phyloP scores from a whole-genome alignment of 2,797 vertebrate genomes.

The Trematomus bernacchii region DNA sequence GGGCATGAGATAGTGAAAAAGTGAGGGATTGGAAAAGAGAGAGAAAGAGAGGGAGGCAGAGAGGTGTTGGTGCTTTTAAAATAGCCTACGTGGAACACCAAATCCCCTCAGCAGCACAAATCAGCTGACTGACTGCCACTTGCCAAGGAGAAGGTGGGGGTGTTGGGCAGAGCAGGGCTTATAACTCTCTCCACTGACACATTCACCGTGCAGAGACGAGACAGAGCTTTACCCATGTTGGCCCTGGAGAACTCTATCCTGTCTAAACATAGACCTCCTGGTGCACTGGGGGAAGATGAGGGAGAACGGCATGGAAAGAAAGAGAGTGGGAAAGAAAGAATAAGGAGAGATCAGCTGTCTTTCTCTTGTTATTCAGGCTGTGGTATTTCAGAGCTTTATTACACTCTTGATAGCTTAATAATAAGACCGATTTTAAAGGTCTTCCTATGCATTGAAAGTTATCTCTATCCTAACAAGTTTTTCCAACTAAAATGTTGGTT shows the following conservation, averaged over 20 bases:
- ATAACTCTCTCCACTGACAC: constrained; percentile 74
- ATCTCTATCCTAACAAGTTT: neutral
- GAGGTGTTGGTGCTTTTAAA: constrained; percentile 80
- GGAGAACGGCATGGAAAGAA: constrained; percentile 26
- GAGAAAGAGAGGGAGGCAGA: constrained; percentile 4
- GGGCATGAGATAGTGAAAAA: constrained; percentile 57
- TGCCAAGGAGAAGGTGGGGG: constrained; percentile 75
- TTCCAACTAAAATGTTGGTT: neutral
- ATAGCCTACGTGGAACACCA: constrained; percentile 86
- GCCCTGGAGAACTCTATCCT: constrained; percentile 70
- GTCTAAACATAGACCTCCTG: constrained; percentile 78
- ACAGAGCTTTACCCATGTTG: constrained; percentile 64
- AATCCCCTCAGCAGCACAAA: constrained; percentile 84
- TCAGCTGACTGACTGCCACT: constrained; percentile 83
- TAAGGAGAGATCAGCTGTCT: constrained; percentile 25
- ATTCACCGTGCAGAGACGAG: constrained; percentile 62
- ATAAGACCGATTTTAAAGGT: neutral
- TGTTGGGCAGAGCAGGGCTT: constrained; percentile 57
- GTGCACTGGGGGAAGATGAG: constrained; percentile 50
- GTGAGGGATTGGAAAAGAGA: constrained; percentile 53
- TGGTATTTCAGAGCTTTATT: constrained; percentile 17
- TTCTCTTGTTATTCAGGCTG: neutral
- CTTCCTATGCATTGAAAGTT: neutral
- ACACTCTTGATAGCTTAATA: neutral
- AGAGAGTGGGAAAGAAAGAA: constrained; percentile 23